A percentile compares a stretch with the other conserved stretches of the same genome.
Evolutionary conservation across 2,113 vertebrate species (phyloP).

Genomic region (Bothrops jararaca): DNA sequence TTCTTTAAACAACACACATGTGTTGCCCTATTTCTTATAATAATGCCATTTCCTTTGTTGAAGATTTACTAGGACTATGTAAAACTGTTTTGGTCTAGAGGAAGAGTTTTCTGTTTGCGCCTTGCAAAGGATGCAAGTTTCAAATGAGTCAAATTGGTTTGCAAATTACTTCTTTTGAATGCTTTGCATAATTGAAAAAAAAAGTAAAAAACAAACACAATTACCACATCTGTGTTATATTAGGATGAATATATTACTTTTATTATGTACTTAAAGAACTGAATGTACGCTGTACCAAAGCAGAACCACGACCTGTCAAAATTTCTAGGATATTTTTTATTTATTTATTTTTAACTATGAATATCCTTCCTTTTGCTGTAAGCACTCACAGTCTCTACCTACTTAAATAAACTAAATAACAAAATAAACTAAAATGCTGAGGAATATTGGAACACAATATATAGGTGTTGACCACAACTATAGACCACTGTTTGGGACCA

Average conservation of each 20-base stretch:
- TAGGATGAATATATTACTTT: neutral
- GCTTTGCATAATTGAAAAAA: neutral
- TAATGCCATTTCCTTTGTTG: neutral
- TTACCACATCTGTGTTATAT: neutral
- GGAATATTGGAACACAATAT: neutral
- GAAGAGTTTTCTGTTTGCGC: neutral
- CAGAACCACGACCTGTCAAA: neutral
- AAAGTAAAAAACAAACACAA: neutral
- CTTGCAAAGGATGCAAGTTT: neutral
- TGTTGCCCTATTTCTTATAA: conserved; percentile 27
- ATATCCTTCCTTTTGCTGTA: neutral
- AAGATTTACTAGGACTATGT: neutral
- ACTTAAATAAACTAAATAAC: neutral
- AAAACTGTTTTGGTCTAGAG: neutral
- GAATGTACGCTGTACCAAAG: neutral
- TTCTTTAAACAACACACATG: conserved; percentile 24
- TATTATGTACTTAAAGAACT: neutral
- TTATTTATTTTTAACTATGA: neutral
- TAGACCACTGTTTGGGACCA: neutral
- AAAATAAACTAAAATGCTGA: neutral
- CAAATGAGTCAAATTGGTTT: neutral
- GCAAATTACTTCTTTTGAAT: neutral
- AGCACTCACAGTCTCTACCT: neutral
- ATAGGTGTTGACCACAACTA: neutral
- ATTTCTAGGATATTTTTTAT: neutral